A percentile compares a stretch with the other conserved stretches of the same genome.
phyloP scores from a whole-genome alignment of 2,888 invertebrate genomes.

The Perizoma affinitatum region DNA sequence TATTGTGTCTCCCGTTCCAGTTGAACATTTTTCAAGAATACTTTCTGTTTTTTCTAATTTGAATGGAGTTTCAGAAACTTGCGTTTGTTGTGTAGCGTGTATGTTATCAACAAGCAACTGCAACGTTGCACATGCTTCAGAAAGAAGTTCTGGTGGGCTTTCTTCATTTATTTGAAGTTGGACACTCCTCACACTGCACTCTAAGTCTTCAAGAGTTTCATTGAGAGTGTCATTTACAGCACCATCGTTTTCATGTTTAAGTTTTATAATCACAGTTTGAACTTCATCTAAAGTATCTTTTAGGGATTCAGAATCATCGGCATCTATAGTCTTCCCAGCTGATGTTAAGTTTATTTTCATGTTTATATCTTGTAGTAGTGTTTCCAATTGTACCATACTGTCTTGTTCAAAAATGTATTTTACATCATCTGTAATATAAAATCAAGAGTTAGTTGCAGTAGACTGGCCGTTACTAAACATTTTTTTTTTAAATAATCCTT shows the following conservation, averaged over 20 bases:
- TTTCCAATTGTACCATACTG: slow-evolving; percentile 58
- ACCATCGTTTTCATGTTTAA: slow-evolving; percentile 70
- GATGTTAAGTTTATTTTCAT: slow-evolving; percentile 52
- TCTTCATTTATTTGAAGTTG: slow-evolving; percentile 75
- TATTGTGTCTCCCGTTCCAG: slow-evolving; percentile 60
- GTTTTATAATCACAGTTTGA: slow-evolving; percentile 74
- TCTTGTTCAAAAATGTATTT: slow-evolving; percentile 42
- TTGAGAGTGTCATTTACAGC: slow-evolving; percentile 66
- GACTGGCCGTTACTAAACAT: neutral
- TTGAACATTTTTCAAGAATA: slow-evolving; percentile 36
- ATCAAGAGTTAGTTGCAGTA: slow-evolving; percentile 4
- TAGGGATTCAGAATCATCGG: slow-evolving; percentile 58
- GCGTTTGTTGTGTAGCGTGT: slow-evolving; percentile 54
- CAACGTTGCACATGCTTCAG: slow-evolving; percentile 73
- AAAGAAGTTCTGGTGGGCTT: slow-evolving; percentile 66
- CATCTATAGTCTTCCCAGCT: slow-evolving; percentile 35
- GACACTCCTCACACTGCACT: slow-evolving; percentile 79
- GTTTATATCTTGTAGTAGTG: slow-evolving; percentile 62
- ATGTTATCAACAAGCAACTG: slow-evolving; percentile 65
- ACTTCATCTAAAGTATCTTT: slow-evolving; percentile 73
- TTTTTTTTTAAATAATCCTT: slow-evolving; percentile 7
- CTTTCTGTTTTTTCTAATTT: slow-evolving; percentile 20
- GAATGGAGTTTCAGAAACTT: slow-evolving; percentile 36
- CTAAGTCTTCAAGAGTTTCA: slow-evolving; percentile 79
- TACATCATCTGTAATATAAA: slow-evolving; percentile 43